phyloP scores from a whole-genome alignment of 1,140 invertebrate species.

The Drosophila lacertosa region DNA sequence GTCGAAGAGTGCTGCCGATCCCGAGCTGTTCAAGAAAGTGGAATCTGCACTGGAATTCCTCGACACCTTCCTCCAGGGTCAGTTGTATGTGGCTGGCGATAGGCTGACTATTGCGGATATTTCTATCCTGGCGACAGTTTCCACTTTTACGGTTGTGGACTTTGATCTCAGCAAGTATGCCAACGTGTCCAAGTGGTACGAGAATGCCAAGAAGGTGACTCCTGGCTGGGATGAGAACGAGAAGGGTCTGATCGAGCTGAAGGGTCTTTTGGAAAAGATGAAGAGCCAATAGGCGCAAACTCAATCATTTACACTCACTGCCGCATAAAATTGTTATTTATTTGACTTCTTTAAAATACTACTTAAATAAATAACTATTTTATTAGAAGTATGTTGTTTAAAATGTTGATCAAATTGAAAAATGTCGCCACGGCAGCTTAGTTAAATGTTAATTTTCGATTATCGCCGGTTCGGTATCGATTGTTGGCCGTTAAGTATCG shows the following conservation, averaged over 20 bases:
- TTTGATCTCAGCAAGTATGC: constrained; percentile 51
- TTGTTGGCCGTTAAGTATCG: not conserved
- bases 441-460: no score
- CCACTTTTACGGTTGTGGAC: constrained; percentile 27
- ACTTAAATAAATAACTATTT: not conserved
- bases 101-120: constrained; percentile 52
- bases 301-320: not conserved
- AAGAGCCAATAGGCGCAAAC: not conserved
- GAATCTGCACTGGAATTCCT: constrained; percentile 41
- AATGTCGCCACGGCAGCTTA: not conserved
- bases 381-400: no score
- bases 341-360: not conserved
- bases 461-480: not conserved
- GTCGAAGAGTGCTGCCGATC: constrained; percentile 12
- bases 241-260: constrained; percentile 9
- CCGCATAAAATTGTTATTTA: not conserved
- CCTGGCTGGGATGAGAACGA: constrained; percentile 56
- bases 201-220: constrained; percentile 38
- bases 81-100: constrained; percentile 50
- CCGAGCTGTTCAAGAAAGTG: constrained; percentile 36
- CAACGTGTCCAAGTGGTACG: constrained; percentile 52
- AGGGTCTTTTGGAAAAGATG: not conserved
- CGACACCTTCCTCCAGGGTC: constrained; percentile 43
- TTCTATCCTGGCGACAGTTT: constrained; percentile 48
- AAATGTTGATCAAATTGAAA: no score